These are phyloP conservation scores for Drosophila cardini DNA, from an alignment of 1,140 invertebrate genomes.

Conservation along the genomic window DNA sequence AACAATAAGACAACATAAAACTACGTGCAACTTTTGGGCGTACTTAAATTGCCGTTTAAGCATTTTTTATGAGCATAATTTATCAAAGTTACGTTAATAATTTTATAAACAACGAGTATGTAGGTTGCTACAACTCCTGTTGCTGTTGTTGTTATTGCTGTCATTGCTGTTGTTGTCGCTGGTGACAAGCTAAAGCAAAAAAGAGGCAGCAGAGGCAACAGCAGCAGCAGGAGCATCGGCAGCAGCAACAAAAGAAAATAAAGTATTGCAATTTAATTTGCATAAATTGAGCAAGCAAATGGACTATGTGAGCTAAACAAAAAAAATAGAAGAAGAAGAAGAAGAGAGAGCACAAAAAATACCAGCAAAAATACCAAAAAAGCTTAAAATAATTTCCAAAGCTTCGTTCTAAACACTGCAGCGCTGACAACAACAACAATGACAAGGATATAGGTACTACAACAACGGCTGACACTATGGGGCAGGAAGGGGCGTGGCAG, in stretches of 20 bases:
- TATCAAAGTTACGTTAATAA: slow-evolving; percentile 82
- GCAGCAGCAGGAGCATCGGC: slow-evolving; percentile 1
- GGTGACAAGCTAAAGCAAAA: slow-evolving; percentile 62
- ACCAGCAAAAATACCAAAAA: slow-evolving; percentile 65
- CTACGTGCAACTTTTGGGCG: slow-evolving; percentile 69
- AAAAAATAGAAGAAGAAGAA: neutral
- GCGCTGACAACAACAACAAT: slow-evolving; percentile 34
- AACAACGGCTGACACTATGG: neutral
- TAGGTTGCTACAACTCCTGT: neutral
- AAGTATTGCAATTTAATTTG: slow-evolving; percentile 82
- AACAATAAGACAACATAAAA: slow-evolving; percentile 26
- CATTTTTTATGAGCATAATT: slow-evolving; percentile 81
- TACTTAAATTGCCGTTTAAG: slow-evolving; percentile 82
- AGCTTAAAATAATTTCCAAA: slow-evolving; percentile 74
- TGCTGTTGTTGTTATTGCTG: slow-evolving; percentile 19
- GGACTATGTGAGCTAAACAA: slow-evolving; percentile 12
- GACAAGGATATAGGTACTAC: slow-evolving; percentile 5
- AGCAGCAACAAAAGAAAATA: slow-evolving; percentile 44
- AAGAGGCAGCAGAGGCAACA: slow-evolving; percentile 1
- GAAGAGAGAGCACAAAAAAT: slow-evolving; percentile 37
- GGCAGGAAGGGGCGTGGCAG: slow-evolving; percentile 46
- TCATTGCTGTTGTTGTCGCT: slow-evolving; percentile 31
- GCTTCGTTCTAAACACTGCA: slow-evolving; percentile 75
- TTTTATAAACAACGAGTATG: slow-evolving; percentile 46
- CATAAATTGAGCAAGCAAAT: slow-evolving; percentile 73